phyloP scores from a whole-genome alignment of 2,888 invertebrate genomes.

The Limulus polyphemus region DNA sequence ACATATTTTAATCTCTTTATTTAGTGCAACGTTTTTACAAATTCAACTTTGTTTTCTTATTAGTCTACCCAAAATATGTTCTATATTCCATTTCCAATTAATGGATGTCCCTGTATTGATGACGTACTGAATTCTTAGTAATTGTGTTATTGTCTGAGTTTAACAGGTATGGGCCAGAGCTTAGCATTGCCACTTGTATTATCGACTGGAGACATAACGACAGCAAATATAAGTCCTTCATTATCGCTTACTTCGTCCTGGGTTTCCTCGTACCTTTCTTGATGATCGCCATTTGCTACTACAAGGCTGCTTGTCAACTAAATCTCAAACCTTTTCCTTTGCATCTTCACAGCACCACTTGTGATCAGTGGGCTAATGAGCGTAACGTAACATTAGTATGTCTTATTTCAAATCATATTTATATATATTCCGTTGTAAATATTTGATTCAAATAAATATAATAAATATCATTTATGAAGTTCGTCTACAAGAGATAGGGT shows the following conservation, averaged over 20 bases:
- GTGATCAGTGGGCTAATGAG: slow-evolving; percentile 25
- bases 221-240: slow-evolving; percentile 29
- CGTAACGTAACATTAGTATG: slow-evolving; percentile 23
- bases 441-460: too few species aligned
- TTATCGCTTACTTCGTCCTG: slow-evolving; percentile 26
- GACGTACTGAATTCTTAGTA: too few species aligned
- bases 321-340: slow-evolving; percentile 28
- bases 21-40: too few species aligned
- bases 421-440: too few species aligned
- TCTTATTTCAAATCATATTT: neutral
- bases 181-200: slow-evolving; percentile 30
- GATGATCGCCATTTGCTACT: slow-evolving; percentile 19
- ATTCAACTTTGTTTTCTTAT: too few species aligned
- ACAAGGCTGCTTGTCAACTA: slow-evolving; percentile 7
- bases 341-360: slow-evolving; percentile 8
- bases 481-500: too few species aligned
- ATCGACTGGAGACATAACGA: slow-evolving; percentile 32
- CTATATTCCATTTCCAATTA: too few species aligned
- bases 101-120: too few species aligned
- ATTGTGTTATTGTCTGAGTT: too few species aligned
- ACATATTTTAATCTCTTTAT: too few species aligned
- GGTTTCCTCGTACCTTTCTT: slow-evolving; percentile 28
- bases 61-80: too few species aligned
- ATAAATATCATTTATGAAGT: too few species aligned
- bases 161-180: slow-evolving; percentile 29